These are phyloP conservation scores for Oplegnathus fasciatus DNA, from an alignment of 2,113 vertebrate species.

Conservation along the genomic window DNA sequence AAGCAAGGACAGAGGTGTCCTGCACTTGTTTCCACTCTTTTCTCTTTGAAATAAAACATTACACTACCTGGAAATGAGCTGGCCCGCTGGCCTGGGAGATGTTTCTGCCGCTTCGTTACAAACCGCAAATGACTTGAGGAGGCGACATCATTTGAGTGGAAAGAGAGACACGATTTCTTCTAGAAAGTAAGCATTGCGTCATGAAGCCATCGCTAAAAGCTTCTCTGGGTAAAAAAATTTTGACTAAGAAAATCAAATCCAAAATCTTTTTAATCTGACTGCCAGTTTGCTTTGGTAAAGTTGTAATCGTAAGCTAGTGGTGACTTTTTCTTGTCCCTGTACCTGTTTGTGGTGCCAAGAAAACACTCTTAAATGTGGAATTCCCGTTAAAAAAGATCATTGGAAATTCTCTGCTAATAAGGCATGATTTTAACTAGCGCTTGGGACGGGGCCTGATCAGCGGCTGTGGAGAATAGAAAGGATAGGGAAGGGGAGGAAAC, in stretches of 20 bases:
- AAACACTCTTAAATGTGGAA: slow-evolving; percentile 55
- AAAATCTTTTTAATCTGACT: neutral
- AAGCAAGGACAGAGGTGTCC: neutral
- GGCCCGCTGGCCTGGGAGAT: slow-evolving; percentile 30
- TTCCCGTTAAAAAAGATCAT: slow-evolving; percentile 61
- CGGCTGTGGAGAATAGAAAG: neutral
- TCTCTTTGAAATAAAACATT: slow-evolving; percentile 27
- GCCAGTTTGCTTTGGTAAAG: slow-evolving; percentile 26
- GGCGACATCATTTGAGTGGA: slow-evolving; percentile 46
- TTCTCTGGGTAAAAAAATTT: slow-evolving; percentile 22
- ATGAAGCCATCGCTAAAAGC: slow-evolving; percentile 52
- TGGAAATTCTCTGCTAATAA: slow-evolving; percentile 59
- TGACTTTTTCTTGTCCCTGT: neutral
- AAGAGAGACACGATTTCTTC: slow-evolving; percentile 48
- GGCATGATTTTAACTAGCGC: slow-evolving; percentile 49
- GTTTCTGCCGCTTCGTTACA: slow-evolving; percentile 58
- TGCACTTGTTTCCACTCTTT: slow-evolving; percentile 19
- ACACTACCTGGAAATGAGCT: slow-evolving; percentile 30
- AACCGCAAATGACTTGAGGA: slow-evolving; percentile 59
- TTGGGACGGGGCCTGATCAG: neutral
- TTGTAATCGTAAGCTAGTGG: slow-evolving; percentile 1
- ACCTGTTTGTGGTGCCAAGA: slow-evolving; percentile 29
- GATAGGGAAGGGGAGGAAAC: neutral
- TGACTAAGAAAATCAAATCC: slow-evolving; percentile 4
- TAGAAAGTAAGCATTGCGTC: slow-evolving; percentile 40